Base-by-base conservation (phyloP, 1,140 invertebrate genomes). In the Berghia stephanieae region DNA sequence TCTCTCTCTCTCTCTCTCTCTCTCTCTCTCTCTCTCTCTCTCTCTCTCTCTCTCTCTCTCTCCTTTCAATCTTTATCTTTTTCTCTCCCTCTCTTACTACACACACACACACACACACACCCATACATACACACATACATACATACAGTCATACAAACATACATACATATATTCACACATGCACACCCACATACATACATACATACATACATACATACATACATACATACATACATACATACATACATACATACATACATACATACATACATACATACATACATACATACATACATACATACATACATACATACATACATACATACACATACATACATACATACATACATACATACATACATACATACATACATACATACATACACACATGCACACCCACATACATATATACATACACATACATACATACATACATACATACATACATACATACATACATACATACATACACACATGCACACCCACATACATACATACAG, bases 301-400 rank as follows among this genome's bases (percentile, higher is more conserved):
- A 55, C 31, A 8, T 31, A 31, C 49, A 52, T 57, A 57, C 49
- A 57, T 31, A 73, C 36, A 57, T 31, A 73, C 6, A 0, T 31
- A 31, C 31, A 55, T 57, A 57, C 49, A 73, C 21, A 73, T 55
- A 74, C 31, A 71, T 44, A 43, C 31, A 71, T 44, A 71, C 31
- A 71, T 44, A 71, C 21, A 60, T 31, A 60, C 21, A 60, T 31
- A 6, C 5, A 60, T 4, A 60, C 21, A 60, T 4, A 60, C 55
- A 60, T 27, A 13, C 13, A 13, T n/a, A 49, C 46, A 49, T n/a
- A 49, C 46, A 49, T n/a, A 49, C 46, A 49, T n/a, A 49, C 38
- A 68, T 36, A 72, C 70, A 72, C 70, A 72, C 70, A 72, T 46
- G 49, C 70, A 72, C 70, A 60, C 60, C 40, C 55, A 66, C 55